Conservation (phyloP, 2,113 vertebrate species). For the Ictidomys tridecemlineatus region DNA sequence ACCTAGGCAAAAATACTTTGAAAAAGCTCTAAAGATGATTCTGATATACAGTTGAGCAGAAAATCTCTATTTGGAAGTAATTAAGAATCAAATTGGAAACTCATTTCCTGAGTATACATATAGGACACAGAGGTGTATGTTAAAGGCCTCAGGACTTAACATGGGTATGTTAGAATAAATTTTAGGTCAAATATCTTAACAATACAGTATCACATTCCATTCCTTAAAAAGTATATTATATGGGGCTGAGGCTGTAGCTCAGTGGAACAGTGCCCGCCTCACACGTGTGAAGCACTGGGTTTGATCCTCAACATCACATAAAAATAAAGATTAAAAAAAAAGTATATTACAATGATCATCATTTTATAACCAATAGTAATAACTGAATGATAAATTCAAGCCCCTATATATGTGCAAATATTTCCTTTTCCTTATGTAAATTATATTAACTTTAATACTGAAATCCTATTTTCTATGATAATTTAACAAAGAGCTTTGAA, state of each 20-base stretch:
- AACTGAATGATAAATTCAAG: slow-evolving; percentile 38
- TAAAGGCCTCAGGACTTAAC: neutral
- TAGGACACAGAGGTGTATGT: neutral
- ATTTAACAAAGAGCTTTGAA: slow-evolving; percentile 39
- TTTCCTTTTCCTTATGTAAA: neutral
- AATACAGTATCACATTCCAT: neutral
- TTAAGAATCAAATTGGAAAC: slow-evolving; percentile 43
- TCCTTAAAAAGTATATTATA: slow-evolving; percentile 40
- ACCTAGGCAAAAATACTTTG: slow-evolving; percentile 42
- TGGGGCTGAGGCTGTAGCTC: no score
- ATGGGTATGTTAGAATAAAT: slow-evolving; percentile 20
- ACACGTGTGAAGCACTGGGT: no score
- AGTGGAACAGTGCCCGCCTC: no score
- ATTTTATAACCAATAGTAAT: neutral
- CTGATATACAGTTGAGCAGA: neutral
- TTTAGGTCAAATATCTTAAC: slow-evolving; percentile 24
- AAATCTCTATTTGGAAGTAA: slow-evolving; percentile 39
- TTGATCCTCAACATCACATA: no score
- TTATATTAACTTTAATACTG: neutral
- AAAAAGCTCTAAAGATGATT: slow-evolving; percentile 44
- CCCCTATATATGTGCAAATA: neutral
- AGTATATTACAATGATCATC: neutral
- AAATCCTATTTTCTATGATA: slow-evolving; percentile 13
- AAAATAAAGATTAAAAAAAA: no score
- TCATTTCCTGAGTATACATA: neutral